Conservation (phyloP, 2,113 vertebrate species). For the Piprites chloris region DNA sequence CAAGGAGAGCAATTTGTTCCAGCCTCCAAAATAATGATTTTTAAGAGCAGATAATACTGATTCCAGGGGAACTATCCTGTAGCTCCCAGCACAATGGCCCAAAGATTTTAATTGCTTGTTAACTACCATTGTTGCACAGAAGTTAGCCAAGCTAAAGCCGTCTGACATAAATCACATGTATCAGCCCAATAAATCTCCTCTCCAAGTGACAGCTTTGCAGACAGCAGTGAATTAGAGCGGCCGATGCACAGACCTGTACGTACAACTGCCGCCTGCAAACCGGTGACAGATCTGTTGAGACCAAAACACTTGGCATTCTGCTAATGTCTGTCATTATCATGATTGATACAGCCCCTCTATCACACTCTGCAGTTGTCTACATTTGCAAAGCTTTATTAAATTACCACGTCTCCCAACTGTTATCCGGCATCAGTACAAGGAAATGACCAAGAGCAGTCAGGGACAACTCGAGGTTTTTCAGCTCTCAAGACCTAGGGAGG, state of each 20-base stretch:
- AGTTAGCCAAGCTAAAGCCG: conserved; percentile 41
- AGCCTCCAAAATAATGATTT: not conserved
- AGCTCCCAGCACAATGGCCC: not conserved
- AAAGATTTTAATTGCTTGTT: conserved; percentile 68
- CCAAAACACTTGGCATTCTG: conserved; percentile 84
- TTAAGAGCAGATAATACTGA: not conserved
- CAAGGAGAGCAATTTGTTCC: not conserved
- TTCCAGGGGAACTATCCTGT: not conserved
- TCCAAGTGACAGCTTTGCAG: conserved; percentile 53
- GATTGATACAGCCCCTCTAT: conserved; percentile 84
- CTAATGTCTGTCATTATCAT: conserved; percentile 90
- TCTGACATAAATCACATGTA: conserved; percentile 62
- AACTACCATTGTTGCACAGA: conserved; percentile 33
- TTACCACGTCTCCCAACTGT: conserved; percentile 62
- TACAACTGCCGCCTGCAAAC: conserved; percentile 30
- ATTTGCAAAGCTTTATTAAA: conserved; percentile 80
- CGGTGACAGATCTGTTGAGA: conserved; percentile 69
- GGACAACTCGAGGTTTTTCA: not conserved
- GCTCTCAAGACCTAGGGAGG: not conserved
- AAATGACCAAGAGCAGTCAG: conserved; percentile 16
- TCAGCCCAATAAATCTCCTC: conserved; percentile 62
- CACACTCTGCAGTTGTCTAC: conserved; percentile 53
- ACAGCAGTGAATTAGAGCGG: conserved; percentile 30
- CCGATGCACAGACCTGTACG: conserved; percentile 2
- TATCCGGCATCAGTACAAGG: not conserved